Base-by-base conservation (phyloP, 2,797 vertebrate species). In the Liparis tanakae region DNA sequence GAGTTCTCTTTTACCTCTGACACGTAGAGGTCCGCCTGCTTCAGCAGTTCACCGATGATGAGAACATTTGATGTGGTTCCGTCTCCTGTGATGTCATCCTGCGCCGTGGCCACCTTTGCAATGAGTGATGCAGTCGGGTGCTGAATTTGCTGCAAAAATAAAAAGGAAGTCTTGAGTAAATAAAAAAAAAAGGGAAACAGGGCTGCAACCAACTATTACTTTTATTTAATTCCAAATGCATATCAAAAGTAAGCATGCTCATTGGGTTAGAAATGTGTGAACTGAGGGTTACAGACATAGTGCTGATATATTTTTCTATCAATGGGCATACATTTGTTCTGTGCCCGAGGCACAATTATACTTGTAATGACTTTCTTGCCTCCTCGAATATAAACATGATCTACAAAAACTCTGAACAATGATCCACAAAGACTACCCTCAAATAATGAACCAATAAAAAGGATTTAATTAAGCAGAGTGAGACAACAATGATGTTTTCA, bases 51-150 rank as follows among this genome's bases (percentile, higher is more conserved):
- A 15, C 98, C 98, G 0, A 98, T 98, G 80, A 99, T 98, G 48
- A 99, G 95, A 20, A 99, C 98, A 0, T 98, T 99, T 6, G 98
- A 99, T 17, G 98, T 99, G 55, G 98, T 99, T n/a, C 98, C 98
- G 9, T 99, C 98, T 41, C 98, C 98, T 0, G 98, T 99, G 82
- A 99, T 98, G 88, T 99, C 98, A 83, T 99, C 98, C 89, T 99
- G 98, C 0, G 97, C 98, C 0, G 98, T 99, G 4, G 98, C 97
- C 68, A 98, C 97, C 92, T 99, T 99, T 3, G 98, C 98, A 69
- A 99, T 99, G 83, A 99, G 90, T 14, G 98, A 99, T 7, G 98
- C 97, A 3, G 98, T 99, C 0, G 98, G 97, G 85, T 99, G 98
- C 81, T 99, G 98, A 90, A 99, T 99, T 99, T 99, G 98, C 98